Percentiles rank a stretch among this genome's conserved stretches.
These are phyloP conservation scores for Pilophorus perplexus DNA, from an alignment of 2,888 invertebrate species.

Conservation along the genomic window DNA sequence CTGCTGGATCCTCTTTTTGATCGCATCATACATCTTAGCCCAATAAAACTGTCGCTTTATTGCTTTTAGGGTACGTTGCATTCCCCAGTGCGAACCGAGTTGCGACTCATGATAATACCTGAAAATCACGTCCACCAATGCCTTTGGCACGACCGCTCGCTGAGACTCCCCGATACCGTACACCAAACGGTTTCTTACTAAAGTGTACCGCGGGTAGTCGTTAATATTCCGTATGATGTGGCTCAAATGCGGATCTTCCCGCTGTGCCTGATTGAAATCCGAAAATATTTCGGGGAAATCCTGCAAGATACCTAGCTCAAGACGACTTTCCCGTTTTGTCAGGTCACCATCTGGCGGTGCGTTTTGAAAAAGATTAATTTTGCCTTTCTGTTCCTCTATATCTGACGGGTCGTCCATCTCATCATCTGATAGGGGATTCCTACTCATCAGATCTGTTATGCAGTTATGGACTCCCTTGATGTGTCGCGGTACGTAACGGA, in stretches of 20 bases:
- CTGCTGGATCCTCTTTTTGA: not conserved
- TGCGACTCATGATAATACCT: not conserved
- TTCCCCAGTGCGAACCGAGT: constrained; percentile 3
- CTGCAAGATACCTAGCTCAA: constrained; percentile 2
- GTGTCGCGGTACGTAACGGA: constrained; percentile 3
- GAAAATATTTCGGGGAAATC: constrained; percentile 22
- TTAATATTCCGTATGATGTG: not conserved
- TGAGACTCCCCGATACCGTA: not conserved
- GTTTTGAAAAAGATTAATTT: not conserved
- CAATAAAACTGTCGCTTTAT: constrained; percentile 3
- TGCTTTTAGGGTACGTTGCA: not conserved
- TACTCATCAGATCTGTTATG: not conserved
- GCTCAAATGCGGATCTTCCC: not conserved
- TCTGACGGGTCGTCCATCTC: not conserved
- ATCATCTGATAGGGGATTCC: not conserved
- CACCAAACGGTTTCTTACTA: not conserved
- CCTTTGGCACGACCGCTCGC: not conserved
- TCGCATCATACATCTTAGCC: not conserved
- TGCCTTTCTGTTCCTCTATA: not conserved
- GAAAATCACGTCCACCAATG: not conserved
- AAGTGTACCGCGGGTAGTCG: not conserved
- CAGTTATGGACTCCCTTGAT: constrained; percentile 15
- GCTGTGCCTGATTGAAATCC: constrained; percentile 25
- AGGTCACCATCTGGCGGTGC: not conserved
- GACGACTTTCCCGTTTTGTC: no score